Evolutionary conservation across 2,888 invertebrate species (phyloP), one percentile per base, ranked within the genome.

Genomic region (Eupeodes latifasciatus): DNA sequence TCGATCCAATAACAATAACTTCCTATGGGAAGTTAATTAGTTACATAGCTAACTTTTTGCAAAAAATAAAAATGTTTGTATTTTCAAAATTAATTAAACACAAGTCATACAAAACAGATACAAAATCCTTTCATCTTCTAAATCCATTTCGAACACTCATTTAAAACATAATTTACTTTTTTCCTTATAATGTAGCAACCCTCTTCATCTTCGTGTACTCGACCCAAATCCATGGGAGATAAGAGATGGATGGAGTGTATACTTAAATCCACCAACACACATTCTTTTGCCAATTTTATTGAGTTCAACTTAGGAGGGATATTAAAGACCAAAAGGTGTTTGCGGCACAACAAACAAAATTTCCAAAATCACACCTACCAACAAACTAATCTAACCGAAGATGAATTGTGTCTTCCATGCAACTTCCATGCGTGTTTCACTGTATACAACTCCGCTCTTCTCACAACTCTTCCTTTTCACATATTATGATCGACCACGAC

Each of bases 291-390:
- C 83, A 55, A 84, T 87, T 84, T 87, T 77, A 87, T 80, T 83
- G 80, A 87, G 87, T 64, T 71, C 85, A 85, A 85, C 85, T 84
- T 69, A 88, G 81, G 19, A 81, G 85, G 78, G 80, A 81, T 88
- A 88, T 88, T 88, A 88, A 88, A 85, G 74, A 78, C 62, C 78
- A 75, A 88, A 88, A 88, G 88, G 88, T 88, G 88, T 88, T 88
- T 85, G 88, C 88, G 88, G 88, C 88, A 88, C 88, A 88, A 88
- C 88, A 88, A 88, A 88, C 88, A 88, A 85, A 88, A 85, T 85
- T 85, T 85, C 69, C 51, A 78, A 85, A 88, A 85, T 88, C 88
- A 88, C 88, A 88, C 88, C 88, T 88, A 88, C 88, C 88, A 77
- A 1, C 40, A 1, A 36, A 36, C 36, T 2, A 36, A 40, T 4